Conservation (phyloP, 2,797 vertebrate species). For the Paedocypris micromegethes region DNA sequence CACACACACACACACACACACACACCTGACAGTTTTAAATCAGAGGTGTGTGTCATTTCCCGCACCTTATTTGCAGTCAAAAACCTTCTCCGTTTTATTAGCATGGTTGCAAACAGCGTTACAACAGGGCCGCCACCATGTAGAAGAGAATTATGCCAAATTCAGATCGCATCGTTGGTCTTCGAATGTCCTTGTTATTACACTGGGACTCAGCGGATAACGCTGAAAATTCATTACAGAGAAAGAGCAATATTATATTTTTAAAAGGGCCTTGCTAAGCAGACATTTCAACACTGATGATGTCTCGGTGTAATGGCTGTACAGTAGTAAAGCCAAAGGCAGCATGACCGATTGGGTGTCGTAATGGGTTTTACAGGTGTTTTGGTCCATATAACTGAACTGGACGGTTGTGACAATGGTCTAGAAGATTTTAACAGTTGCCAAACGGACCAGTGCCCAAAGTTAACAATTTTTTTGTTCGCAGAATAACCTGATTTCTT, state of each 20-base stretch:
- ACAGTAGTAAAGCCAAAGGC: conserved; percentile 23
- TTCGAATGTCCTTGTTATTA: conserved; percentile 54
- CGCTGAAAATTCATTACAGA: conserved; percentile 57
- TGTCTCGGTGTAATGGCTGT: conserved; percentile 7
- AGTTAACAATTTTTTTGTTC: too few relatives aligned
- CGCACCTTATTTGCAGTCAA: conserved; percentile 34
- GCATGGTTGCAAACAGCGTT: conserved; percentile 34
- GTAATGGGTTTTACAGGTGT: conserved; percentile 7
- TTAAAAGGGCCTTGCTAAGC: conserved; percentile 21
- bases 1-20: too few relatives aligned
- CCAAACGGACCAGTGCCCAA: too few relatives aligned
- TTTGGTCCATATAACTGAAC: conserved; percentile 4
- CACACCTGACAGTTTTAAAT: too few relatives aligned
- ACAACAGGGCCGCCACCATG: conserved; percentile 42
- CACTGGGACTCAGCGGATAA: conserved; percentile 51
- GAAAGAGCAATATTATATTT: conserved; percentile 54
- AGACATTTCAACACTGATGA: conserved; percentile 24
- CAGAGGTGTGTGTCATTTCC: not conserved
- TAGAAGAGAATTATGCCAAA: conserved; percentile 49
- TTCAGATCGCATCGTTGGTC: conserved; percentile 51
- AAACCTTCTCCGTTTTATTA: conserved; percentile 43
- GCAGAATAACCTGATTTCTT: too few relatives aligned
- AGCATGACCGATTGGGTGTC: not conserved
- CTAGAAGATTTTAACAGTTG: not conserved
- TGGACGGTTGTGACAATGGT: conserved; percentile 18